Percentiles rank a stretch among this genome's conserved stretches.
Conservation (phyloP, 2,888 invertebrate species). For the Zygaena filipendulae region DNA sequence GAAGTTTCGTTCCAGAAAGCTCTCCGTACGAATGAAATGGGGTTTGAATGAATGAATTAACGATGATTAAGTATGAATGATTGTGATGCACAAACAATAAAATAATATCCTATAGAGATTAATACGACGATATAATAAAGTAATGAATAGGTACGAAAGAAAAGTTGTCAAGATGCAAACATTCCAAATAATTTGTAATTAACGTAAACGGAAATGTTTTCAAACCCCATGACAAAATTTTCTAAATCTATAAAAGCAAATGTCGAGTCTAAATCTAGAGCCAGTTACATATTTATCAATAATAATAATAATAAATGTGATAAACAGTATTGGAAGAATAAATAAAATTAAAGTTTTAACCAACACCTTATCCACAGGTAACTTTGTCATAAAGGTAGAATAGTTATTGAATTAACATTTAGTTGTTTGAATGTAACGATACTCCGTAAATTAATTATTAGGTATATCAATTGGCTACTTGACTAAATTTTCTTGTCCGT, state of each 20-base stretch:
- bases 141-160: slow-evolving; percentile 37
- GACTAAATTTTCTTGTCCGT: no score
- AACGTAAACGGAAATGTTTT: slow-evolving; percentile 52
- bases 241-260: slow-evolving; percentile 38
- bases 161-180: slow-evolving; percentile 70
- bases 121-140: slow-evolving; percentile 38
- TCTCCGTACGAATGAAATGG: slow-evolving; percentile 62
- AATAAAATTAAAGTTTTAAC: slow-evolving; percentile 22
- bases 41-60: slow-evolving; percentile 58
- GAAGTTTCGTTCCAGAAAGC: no score
- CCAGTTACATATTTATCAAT: slow-evolving; percentile 22
- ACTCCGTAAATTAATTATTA: no score
- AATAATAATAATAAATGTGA: slow-evolving; percentile 11
- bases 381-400: no score
- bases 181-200: slow-evolving; percentile 52
- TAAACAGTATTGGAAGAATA: slow-evolving; percentile 15
- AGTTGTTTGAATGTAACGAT: no score
- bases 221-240: slow-evolving; percentile 63
- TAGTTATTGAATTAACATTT: no score
- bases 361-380: slow-evolving; percentile 43
- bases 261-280: slow-evolving; percentile 31
- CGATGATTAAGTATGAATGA: slow-evolving; percentile 32
- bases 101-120: no score
- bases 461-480: no score
- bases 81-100: slow-evolving; percentile 45